phyloP scores from a whole-genome alignment of 2,888 invertebrate species.

The Fragum sueziense region DNA sequence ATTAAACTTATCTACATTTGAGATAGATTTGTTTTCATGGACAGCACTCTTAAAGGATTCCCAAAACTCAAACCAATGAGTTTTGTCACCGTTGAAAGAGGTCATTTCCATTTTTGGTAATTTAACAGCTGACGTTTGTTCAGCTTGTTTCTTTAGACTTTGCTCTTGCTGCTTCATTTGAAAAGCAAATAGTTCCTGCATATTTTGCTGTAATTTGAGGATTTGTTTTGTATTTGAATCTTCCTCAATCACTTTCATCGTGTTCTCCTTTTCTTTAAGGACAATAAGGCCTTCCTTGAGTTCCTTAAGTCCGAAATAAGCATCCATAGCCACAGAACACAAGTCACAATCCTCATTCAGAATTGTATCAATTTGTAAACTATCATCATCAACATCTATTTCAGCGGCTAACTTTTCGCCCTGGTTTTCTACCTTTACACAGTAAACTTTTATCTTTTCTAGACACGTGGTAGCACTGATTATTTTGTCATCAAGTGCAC shows the following conservation, averaged over 20 bases:
- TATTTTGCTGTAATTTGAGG: neutral
- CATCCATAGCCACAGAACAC: neutral
- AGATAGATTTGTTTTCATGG: conserved; percentile 33
- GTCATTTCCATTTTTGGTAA: conserved; percentile 13
- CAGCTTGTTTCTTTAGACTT: neutral
- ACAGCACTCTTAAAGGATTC: conserved; percentile 38
- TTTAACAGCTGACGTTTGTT: neutral
- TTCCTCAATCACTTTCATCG: neutral
- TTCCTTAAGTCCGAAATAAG: neutral
- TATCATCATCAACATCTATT: neutral
- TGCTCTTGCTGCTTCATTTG: conserved; percentile 12
- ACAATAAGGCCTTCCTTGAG: neutral
- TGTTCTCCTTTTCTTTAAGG: neutral
- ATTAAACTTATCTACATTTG: conserved; percentile 42
- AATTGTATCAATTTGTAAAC: neutral
- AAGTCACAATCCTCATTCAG: neutral
- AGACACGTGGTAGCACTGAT: neutral
- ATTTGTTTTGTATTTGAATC: neutral
- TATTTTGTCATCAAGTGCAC: neutral
- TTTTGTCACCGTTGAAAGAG: conserved; percentile 22
- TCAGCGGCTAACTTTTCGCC: neutral
- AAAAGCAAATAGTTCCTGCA: neutral
- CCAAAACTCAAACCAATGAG: conserved; percentile 20
- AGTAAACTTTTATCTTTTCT: neutral
- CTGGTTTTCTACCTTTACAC: conserved; percentile 2